Base-by-base conservation (phyloP, 2,113 vertebrate genomes). In the Isichthys henryi region DNA sequence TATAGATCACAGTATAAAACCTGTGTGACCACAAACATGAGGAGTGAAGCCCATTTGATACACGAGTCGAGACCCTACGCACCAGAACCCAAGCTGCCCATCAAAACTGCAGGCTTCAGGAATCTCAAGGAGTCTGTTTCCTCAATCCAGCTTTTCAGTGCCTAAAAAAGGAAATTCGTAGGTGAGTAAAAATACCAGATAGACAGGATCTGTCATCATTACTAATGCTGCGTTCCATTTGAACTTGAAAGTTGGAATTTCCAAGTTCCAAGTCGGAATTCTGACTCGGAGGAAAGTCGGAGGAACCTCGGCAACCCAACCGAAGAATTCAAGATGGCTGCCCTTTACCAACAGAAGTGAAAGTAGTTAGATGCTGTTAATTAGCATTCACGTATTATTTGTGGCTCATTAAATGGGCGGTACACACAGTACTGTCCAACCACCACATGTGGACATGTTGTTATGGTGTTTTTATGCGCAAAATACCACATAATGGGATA, bases 101-200 rank as follows among this genome's bases (percentile, higher is more conserved):
- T 96, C 92, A 97, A 86, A 58, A 95, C 90, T 53, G 90, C 92
- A 53, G 96, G 93, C 2, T 96, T 96, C 83, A 97, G 89, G 91
- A 95, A 92, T 31, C 88, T 92, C 58, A 96, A 93, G 1, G 91
- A 62, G 88, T 95, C 91, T 27, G 94, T 96, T 92, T 94, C 94
- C 88, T 97, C 93, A 39, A 97, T 92, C 95, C 96, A 96, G 52
- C 95, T 97, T 92, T 96, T 97, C 92, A 97, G 91, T 90, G 96
- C 96, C 96, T 97, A n/a, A 88, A 45, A 80, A 39, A 56, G 2
- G 46, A 23, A 74, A 31, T 82, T 88, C 21, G 56, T 43, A 4
- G 48, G 48, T 9, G 11, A 49, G 49, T 50, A 52, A 23, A 86
- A 49, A 50, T 82, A 15, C 43, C 27, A 15, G 17, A 10, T n/a